Base-by-base conservation (phyloP, 2,113 vertebrate species). In the Camelus bactrianus region DNA sequence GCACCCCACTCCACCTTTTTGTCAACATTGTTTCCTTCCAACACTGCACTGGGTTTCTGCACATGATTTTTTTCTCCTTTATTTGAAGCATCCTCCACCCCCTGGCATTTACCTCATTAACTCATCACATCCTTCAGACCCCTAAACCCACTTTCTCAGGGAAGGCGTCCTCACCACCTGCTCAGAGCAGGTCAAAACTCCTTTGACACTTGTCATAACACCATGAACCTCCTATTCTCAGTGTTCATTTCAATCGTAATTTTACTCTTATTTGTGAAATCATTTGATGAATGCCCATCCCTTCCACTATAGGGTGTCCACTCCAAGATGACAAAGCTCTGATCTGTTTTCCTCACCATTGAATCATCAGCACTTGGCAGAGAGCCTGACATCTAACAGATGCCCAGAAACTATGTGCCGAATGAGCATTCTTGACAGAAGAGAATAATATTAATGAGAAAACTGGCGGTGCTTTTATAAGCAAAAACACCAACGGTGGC, bases 371-470 rank as follows among this genome's bases (percentile, higher is more conserved):
- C 58, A 32, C 28, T 84, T 88, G 84, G 91, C 88, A 90, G 30
- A 8, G 42, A 15, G 70, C 73, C 95, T 85, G 73, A 42, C 56
- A 69, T 42, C n/a, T 22, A 84, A 90, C 56, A 94, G 77, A 85
- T 81, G 73, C 69, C 90, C 62, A 62, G 67, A 38, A 69, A 82
- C 54, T 28, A 6, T 14, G 38, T 52, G 35, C 28, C 5, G 19
- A 95, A 70, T 91, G 35, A 94, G 62, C 50, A 65, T 79, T 94
- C 83, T 42, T 95, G 58, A 91, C n/a, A 46, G 56, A 84, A 83
- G 0, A 84, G 14, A 83, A 38, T 30, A 73, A 38, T 38, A 83
- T 77, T 87, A 35, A 65, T 19, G 38, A 92, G 87, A 82, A 95
- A 95, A 94, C 15, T 13, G 3, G 50, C 11, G 48, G 69, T 64